phyloP scores from a whole-genome alignment of 1,140 invertebrate species.

The Orussus abietinus region DNA sequence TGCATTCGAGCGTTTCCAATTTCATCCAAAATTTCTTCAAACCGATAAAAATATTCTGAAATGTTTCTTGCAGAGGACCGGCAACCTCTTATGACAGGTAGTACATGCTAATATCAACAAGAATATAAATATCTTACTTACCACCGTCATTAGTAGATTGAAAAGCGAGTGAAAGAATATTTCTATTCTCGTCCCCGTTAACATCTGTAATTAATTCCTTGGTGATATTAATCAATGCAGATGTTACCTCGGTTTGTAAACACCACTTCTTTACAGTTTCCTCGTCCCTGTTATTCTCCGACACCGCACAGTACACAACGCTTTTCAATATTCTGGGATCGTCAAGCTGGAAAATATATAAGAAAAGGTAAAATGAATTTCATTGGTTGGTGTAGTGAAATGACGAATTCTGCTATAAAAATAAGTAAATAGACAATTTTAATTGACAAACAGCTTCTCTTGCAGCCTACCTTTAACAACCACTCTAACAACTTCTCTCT shows the following conservation, averaged over 20 bases:
- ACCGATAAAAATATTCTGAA: too few species aligned
- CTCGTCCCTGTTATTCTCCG: conserved; percentile 48
- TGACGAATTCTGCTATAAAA: neutral
- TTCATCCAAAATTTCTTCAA: too few species aligned
- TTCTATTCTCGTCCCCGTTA: conserved; percentile 22
- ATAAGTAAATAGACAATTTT: conserved; percentile 14
- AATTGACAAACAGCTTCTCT: conserved; percentile 4
- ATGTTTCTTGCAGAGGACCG: too few species aligned
- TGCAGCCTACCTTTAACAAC: conserved; percentile 54
- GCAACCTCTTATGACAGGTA: too few species aligned
- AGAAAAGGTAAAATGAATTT: conserved; percentile 1
- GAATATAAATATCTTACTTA: conserved; percentile 20
- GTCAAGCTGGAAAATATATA: conserved; percentile 25
- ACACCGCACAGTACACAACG: conserved; percentile 33
- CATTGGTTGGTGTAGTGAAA: conserved; percentile 1
- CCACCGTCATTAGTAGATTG: conserved; percentile 28
- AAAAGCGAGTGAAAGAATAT: conserved; percentile 32
- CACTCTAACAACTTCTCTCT: conserved; percentile 54
- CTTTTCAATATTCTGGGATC: conserved; percentile 26
- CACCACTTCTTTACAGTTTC: conserved; percentile 53
- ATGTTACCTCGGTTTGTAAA: conserved; percentile 17
- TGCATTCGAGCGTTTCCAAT: too few species aligned
- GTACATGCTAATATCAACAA: neutral
- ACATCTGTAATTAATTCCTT: conserved; percentile 17
- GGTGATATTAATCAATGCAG: conserved; percentile 21